Base-by-base conservation (phyloP, 92 coral and sea anemone species). In the Paramuricea clavata region DNA sequence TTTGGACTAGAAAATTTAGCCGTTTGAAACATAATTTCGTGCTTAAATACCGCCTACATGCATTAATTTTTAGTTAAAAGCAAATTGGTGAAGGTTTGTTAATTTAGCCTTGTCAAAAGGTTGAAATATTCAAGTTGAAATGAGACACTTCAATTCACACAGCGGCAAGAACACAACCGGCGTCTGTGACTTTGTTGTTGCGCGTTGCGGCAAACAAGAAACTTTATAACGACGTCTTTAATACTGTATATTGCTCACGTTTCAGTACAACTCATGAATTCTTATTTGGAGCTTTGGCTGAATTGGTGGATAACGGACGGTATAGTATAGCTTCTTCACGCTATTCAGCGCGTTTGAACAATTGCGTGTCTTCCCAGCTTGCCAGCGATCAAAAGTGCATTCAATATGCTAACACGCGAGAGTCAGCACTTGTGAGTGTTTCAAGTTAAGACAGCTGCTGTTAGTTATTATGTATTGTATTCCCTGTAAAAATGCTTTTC, bases 241-340 rank as follows among this genome's bases (percentile, higher is more conserved):
- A 25, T 27, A 27, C 76, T 74, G 9, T 74, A 33, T n/a, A 21
- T 60, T 60, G 21, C 0, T 15, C 68, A 6, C 39, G 54, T 52
- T 85, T 57, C 59, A 96, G 99, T 86, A 96, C 99, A 61, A 96
- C 99, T 60, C 99, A 96, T 56, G 99, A 96, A 81, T 96, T 96
- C 79, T 87, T 96, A 31, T 96, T 96, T 78, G 99, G 99, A 26
- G 99, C 99, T 83, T 82, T 96, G 87, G 99, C 99, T 0, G 99
- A 96, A 60, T 89, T 96, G 60, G 98, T 96, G 17, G 99, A 96
- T 54, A 96, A 96, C 74, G 98, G 98, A 25, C 93, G 99, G 99
- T 96, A 91, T 52, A 89, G 49, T 39, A 60, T 22, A 60, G 15
- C n/a, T 52, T 2, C 21, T 52, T 19, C 27, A 16, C 16, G 61